Evolutionary conservation across 2,888 invertebrate species (phyloP).

Genomic region (Machimus atricapillus): DNA sequence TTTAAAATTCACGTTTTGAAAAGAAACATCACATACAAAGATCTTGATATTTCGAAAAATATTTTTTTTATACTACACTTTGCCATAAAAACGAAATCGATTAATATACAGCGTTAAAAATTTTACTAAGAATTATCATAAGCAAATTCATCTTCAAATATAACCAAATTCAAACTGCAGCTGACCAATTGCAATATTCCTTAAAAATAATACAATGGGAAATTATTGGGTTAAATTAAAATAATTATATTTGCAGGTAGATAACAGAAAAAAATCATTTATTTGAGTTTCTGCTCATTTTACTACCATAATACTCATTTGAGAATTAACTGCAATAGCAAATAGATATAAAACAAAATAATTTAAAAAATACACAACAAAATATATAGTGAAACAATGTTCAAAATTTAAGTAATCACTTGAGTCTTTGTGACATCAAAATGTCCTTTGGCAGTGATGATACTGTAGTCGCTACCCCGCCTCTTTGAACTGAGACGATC

Average conservation of each 20-base stretch:
- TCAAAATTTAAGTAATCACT: constrained; percentile 15
- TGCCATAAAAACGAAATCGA: too few relatives aligned
- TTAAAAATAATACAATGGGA: background rate
- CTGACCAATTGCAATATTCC: too few relatives aligned
- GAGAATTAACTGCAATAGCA: background rate
- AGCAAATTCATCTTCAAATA: too few relatives aligned
- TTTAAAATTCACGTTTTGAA: too few relatives aligned
- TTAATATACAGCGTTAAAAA: too few relatives aligned
- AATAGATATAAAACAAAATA: constrained; percentile 3
- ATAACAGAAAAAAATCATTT: background rate
- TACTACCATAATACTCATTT: background rate
- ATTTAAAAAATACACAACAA: constrained; percentile 35
- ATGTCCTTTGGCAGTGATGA: constrained; percentile 22
- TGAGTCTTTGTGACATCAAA: constrained; percentile 25
- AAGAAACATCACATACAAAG: too few relatives aligned
- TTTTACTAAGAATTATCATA: too few relatives aligned
- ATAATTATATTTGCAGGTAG: background rate
- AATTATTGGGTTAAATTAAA: background rate
- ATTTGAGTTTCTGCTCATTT: background rate
- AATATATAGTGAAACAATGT: background rate
- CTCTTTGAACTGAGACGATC: background rate
- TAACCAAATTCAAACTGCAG: too few relatives aligned
- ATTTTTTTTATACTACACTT: too few relatives aligned
- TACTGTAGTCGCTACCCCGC: constrained; percentile 10
- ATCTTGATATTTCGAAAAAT: too few relatives aligned